These are phyloP conservation scores for Anguilla rostrata DNA, from an alignment of 2,113 vertebrate genomes.

Conservation along the genomic window DNA sequence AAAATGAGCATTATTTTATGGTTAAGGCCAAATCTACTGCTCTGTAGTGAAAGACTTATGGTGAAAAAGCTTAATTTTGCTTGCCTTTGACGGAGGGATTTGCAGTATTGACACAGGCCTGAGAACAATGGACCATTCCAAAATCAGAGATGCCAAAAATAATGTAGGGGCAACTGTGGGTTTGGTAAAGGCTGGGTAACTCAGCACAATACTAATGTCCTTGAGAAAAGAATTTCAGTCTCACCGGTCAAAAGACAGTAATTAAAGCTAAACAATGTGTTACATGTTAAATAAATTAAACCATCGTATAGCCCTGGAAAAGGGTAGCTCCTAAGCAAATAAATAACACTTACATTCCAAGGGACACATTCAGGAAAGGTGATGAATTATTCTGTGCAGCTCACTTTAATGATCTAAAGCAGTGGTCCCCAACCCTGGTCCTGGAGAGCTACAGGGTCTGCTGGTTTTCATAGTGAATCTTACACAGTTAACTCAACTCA, in stretches of 20 bases:
- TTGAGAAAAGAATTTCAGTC: background rate
- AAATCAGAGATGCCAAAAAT: too few species aligned
- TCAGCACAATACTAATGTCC: background rate
- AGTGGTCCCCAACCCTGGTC: constrained; percentile 25
- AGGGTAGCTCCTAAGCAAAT: background rate
- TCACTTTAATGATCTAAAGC: constrained; percentile 53
- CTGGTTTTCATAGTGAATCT: too few species aligned
- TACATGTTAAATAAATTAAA: background rate
- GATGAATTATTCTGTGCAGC: constrained; percentile 45
- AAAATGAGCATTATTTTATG: constrained; percentile 27
- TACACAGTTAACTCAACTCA: too few species aligned
- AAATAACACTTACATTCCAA: background rate
- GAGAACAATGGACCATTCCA: too few species aligned
- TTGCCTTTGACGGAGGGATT: too few species aligned
- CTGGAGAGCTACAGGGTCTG: too few species aligned
- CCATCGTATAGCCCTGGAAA: background rate
- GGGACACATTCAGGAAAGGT: constrained; percentile 46
- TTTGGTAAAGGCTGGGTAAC: too few species aligned
- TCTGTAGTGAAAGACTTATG: background rate
- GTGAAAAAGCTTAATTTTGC: background rate
- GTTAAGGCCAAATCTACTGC: constrained; percentile 37
- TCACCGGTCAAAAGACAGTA: background rate
- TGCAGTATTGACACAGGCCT: too few species aligned
- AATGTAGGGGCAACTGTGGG: too few species aligned
- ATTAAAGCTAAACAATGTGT: background rate